Evolutionary conservation across 2,113 vertebrate genomes (phyloP).

Genomic region (Alligator mississippiensis): DNA sequence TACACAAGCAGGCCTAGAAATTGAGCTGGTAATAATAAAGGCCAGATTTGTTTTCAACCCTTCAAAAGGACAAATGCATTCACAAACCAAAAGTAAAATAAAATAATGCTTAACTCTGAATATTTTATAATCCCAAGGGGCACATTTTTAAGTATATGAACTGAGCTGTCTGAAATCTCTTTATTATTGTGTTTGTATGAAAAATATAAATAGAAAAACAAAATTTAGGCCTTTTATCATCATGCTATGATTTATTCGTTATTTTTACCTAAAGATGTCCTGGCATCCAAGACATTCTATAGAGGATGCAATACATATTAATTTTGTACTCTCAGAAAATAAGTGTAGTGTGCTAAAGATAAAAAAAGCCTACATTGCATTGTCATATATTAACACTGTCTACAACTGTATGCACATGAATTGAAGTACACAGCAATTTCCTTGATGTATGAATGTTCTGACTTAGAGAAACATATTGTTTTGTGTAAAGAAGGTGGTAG

Average conservation of each 20-base stretch:
- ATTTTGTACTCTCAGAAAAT: constrained; percentile 37
- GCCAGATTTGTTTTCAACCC: background rate
- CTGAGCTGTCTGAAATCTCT: constrained; percentile 27
- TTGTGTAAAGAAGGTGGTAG: constrained; percentile 69
- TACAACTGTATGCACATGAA: background rate
- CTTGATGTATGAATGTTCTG: constrained; percentile 46
- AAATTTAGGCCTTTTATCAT: constrained; percentile 14
- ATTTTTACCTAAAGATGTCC: background rate
- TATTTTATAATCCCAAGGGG: background rate
- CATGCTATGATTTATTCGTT: background rate
- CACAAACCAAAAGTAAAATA: background rate
- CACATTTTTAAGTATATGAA: constrained; percentile 45
- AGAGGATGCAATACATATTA: background rate
- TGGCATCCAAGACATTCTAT: background rate
- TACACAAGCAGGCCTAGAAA: constrained; percentile 28
- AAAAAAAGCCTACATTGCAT: constrained; percentile 25
- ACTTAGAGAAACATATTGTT: constrained; percentile 68
- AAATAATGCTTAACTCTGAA: background rate
- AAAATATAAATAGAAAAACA: constrained; percentile 26
- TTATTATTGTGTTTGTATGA: constrained; percentile 17
- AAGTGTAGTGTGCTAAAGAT: constrained; percentile 6
- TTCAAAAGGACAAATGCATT: constrained; percentile 27
- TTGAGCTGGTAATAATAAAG: background rate
- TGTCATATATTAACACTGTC: background rate
- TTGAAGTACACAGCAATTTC: constrained; percentile 33